Percentiles rank a stretch among this genome's conserved stretches.
Conservation (phyloP, 2,888 invertebrate species). For the Atrina japonica region DNA sequence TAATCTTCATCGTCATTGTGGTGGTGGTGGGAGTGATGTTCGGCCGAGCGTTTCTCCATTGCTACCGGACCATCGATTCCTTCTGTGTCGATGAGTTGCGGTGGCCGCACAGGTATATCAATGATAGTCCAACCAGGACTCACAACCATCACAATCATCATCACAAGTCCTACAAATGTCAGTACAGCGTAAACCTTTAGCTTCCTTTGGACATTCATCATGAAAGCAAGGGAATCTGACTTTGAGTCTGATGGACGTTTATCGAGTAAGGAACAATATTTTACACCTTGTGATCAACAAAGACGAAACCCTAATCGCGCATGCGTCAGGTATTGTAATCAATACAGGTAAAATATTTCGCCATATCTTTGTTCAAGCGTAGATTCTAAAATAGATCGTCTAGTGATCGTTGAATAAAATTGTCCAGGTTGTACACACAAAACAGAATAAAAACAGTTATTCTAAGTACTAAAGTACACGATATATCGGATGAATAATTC, state of each 20-base stretch:
- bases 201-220: slow-evolving; percentile 13
- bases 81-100: not conserved
- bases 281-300: not conserved
- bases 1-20: not conserved
- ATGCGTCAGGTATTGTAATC: slow-evolving; percentile 21
- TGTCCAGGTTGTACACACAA: no score
- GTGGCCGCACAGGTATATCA: not conserved
- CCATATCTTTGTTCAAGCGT: not conserved
- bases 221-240: no score
- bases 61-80: not conserved
- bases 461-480: no score
- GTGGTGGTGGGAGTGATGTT: not conserved
- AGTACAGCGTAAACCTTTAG: slow-evolving; percentile 23
- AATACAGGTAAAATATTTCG: not conserved
- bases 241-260: no score
- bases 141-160: slow-evolving; percentile 17
- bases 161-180: slow-evolving; percentile 14
- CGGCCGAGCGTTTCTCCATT: not conserved
- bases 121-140: slow-evolving; percentile 20
- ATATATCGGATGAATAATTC: no score
- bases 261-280: no score
- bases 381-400: not conserved
- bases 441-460: no score
- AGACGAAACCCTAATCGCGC: slow-evolving; percentile 2
- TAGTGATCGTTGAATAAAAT: no score